phyloP scores from a whole-genome alignment of 1,140 invertebrate genomes.

The Drosophila busckii region DNA sequence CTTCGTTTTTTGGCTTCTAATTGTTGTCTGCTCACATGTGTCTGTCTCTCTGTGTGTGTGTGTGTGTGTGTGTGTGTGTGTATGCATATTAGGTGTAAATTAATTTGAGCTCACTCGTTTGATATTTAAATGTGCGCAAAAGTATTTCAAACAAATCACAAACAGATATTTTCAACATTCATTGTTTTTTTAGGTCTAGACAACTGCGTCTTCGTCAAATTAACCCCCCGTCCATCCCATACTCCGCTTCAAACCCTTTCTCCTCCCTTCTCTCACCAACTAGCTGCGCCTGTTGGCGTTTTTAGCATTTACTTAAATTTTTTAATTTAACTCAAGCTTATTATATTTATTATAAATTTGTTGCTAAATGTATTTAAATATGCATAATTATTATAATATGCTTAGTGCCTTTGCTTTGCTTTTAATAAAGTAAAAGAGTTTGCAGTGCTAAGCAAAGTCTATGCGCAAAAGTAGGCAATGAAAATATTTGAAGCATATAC shows the following conservation, averaged over 20 bases:
- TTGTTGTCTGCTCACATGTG: conserved; percentile 37
- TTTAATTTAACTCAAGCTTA: no score
- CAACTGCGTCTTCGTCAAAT: conserved; percentile 38
- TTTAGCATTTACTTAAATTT: background rate
- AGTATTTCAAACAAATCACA: conserved; percentile 75
- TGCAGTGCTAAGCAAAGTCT: no score
- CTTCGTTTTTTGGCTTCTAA: conserved; percentile 62
- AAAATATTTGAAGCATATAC: no score
- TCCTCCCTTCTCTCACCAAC: no score
- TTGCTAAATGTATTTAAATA: no score
- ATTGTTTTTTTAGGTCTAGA: conserved; percentile 73
- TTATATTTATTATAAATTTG: no score
- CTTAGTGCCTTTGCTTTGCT: no score
- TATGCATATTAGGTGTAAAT: conserved; percentile 57
- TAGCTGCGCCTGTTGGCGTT: no score
- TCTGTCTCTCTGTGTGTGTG: background rate
- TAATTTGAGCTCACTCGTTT: conserved; percentile 62
- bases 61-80: conserved; percentile 12
- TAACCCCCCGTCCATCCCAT: background rate
- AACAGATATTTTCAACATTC: conserved; percentile 71
- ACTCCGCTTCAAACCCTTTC: background rate
- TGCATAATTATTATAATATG: no score
- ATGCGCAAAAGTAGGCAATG: conserved; percentile 33
- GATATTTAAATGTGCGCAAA: conserved; percentile 61
- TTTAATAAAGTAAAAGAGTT: no score